Evolutionary conservation across 2,888 invertebrate genomes (phyloP).

Genomic region (Apotomis betuletana): DNA sequence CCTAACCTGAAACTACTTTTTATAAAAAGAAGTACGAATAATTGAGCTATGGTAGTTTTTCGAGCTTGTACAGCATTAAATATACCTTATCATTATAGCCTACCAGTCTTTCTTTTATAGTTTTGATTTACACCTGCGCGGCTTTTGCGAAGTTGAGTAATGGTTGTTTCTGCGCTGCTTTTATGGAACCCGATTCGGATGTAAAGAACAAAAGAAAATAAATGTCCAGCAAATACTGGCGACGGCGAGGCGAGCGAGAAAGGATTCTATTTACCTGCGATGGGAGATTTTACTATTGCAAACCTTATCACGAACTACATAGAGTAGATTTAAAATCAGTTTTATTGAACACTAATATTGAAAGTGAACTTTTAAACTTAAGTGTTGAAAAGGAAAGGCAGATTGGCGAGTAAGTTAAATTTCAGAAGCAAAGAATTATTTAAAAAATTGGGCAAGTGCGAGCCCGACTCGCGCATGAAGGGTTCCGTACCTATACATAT

Average conservation of each 20-base stretch:
- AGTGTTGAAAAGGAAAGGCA: background rate
- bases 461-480: too few species aligned
- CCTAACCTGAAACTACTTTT: background rate
- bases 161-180: slow-evolving; percentile 37
- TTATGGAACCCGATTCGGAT: slow-evolving; percentile 33
- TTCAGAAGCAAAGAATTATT: background rate
- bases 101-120: slow-evolving; percentile 38
- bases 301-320: background rate
- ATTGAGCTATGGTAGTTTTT: background rate
- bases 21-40: too few species aligned
- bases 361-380: background rate
- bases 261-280: slow-evolving; percentile 20
- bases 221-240: slow-evolving; percentile 32
- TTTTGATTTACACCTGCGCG: slow-evolving; percentile 48
- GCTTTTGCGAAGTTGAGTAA: slow-evolving; percentile 48
- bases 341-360: background rate
- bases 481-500: too few species aligned
- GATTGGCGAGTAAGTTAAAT: background rate
- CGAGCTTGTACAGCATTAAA: slow-evolving; percentile 36
- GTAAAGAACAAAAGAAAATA: slow-evolving; percentile 39
- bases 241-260: slow-evolving; percentile 5
- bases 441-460: too few species aligned
- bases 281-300: background rate
- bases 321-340: slow-evolving; percentile 4
- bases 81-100: slow-evolving; percentile 46